Conservation (phyloP, 92 coral and sea anemone species). For the Actinernus sp. region DNA sequence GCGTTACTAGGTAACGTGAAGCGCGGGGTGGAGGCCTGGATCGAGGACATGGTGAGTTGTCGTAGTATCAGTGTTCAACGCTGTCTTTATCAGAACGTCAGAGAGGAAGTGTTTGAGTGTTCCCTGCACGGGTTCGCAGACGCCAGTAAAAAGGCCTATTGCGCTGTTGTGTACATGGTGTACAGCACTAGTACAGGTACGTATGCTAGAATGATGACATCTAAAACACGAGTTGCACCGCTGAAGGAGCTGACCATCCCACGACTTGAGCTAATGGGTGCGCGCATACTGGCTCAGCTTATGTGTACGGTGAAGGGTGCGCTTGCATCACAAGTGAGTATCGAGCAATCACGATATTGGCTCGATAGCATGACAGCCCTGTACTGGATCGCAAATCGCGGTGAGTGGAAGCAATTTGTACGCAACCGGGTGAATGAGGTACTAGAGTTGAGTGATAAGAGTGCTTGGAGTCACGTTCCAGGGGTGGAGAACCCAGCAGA, state of each 20-base stretch:
- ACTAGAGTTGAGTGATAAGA: slow-evolving; percentile 11
- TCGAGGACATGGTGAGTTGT: slow-evolving; percentile 3
- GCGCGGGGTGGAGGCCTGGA: slow-evolving; percentile 7
- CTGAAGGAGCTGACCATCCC: slow-evolving; percentile 10
- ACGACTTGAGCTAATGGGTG: slow-evolving; percentile 2
- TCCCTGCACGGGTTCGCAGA: slow-evolving; percentile 26
- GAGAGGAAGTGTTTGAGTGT: slow-evolving; percentile 7
- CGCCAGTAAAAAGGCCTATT: slow-evolving; percentile 19
- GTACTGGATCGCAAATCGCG: slow-evolving; percentile 9
- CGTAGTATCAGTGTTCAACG: background rate
- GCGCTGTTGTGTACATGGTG: slow-evolving; percentile 8
- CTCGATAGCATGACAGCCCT: background rate
- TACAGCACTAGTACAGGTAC: background rate
- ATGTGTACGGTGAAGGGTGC: slow-evolving; percentile 25
- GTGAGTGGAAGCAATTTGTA: slow-evolving; percentile 44
- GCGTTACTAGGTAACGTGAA: slow-evolving; percentile 6
- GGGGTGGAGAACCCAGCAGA: too few species aligned
- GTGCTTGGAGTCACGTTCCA: too few species aligned
- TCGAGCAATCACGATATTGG: slow-evolving; percentile 7
- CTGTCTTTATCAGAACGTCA: slow-evolving; percentile 4
- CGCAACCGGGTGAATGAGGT: slow-evolving; percentile 33
- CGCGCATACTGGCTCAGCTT: slow-evolving; percentile 7
- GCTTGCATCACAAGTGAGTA: background rate
- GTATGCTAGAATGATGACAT: background rate
- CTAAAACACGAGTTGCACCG: slow-evolving; percentile 28